Evolutionary conservation across 1,140 invertebrate species (phyloP).

Genomic region (Leptinotarsa defecta): DNA sequence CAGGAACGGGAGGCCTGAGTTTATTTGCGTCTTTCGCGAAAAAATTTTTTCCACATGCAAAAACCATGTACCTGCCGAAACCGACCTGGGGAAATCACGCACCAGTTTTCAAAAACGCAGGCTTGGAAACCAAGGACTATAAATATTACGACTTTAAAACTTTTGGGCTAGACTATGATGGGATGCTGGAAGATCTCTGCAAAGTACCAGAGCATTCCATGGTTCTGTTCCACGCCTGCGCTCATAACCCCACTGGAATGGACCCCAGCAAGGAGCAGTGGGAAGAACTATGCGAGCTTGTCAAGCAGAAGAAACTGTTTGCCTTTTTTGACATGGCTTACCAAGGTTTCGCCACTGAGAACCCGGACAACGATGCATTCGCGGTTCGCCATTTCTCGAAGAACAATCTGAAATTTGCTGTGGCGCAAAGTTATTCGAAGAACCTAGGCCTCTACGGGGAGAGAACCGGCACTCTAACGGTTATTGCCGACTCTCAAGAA

Average conservation of each 20-base stretch:
- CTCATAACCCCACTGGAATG: conserved; percentile 97
- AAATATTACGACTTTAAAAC: conserved; percentile 94
- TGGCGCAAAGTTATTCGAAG: conserved; percentile 97
- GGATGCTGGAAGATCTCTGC: conserved; percentile 86
- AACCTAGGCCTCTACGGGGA: conserved; percentile 95
- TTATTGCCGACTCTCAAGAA: conserved; percentile 65
- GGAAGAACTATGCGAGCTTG: conserved; percentile 77
- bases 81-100: conserved; percentile 98
- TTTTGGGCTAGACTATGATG: conserved; percentile 92
- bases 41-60: conserved; percentile 81
- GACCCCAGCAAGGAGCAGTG: conserved; percentile 88
- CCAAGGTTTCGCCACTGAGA: conserved; percentile 97
- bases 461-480: conserved; percentile 82
- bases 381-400: conserved; percentile 64
- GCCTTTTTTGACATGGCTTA: conserved; percentile 95
- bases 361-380: conserved; percentile 88
- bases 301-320: conserved; percentile 80
- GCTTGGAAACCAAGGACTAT: conserved; percentile 64
- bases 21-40: conserved; percentile 89
- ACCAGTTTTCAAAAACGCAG: conserved; percentile 89
- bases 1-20: conserved; percentile 93
- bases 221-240: conserved; percentile 92
- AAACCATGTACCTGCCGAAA: conserved; percentile 88
- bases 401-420: conserved; percentile 87
- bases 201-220: conserved; percentile 85